Evolutionary conservation across 2,113 vertebrate genomes (phyloP), one percentile per base, ranked within the genome.

Genomic region (Atherinomorus stipes): DNA sequence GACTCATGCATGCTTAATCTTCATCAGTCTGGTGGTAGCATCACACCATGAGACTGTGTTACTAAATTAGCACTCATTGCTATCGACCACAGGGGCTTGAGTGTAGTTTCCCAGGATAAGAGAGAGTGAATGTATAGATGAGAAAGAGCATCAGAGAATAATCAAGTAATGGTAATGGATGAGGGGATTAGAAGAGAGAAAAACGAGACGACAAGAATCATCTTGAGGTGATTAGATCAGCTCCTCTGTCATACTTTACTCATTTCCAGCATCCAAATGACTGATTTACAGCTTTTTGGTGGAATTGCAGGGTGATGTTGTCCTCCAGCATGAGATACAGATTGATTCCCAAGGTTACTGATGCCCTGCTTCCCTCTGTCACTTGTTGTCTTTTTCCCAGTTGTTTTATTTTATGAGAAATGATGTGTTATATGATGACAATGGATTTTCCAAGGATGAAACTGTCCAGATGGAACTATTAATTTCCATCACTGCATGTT

Each of bases 1-100:
- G 89, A 89, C 63, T 91, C 89, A 86, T 78, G 70, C 80, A 84
- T 81, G 76, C 81, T 88, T 86, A 68, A 83, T 89, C 88, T 90
- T 85, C 80, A 90, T 85, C 87, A 83, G 75, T 86, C 61, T 75
- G 71, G 79, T 73, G n/a, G 78, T 73, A 54, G 80, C 72, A 42
- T 73, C 81, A 59, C 84, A 85, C 72, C 83, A 85, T 85, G 79
- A 83, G 85, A 76, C 74, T 78, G 64, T 81, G 86, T 76, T 88
- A 86, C 85, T 90, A 83, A 90, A 88, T 89, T 84, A 85, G 73
- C 16, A 54, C 72, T 89, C 84, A 81, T 80, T 81, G 80, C 64
- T 42, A 87, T 90, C 77, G 73, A 91, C 77, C 60, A 56, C 69
- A 45, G 81, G 81, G 77, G 59, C 74, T 72, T 1, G 57, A 82